These are phyloP conservation scores for Apodemia mormo DNA, from an alignment of 2,888 invertebrate genomes.

Conservation along the genomic window DNA sequence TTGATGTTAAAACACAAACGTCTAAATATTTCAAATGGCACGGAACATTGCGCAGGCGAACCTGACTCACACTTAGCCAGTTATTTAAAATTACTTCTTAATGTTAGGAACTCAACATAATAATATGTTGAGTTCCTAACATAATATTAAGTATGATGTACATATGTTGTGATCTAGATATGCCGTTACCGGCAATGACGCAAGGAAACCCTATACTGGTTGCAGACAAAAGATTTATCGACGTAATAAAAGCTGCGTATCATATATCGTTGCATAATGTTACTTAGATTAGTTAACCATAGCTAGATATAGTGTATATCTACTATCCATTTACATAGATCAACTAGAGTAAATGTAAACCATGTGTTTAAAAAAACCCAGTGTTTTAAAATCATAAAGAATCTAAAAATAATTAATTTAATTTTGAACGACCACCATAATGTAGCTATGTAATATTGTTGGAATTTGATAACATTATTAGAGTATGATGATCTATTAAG, in stretches of 20 bases:
- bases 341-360: too few species aligned
- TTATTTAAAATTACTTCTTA: not conserved
- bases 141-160: not conserved
- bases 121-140: not conserved
- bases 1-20: too few species aligned
- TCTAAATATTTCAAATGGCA: not conserved
- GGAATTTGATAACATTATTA: too few species aligned
- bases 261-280: slow-evolving; percentile 21
- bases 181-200: slow-evolving; percentile 31
- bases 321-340: not conserved
- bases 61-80: not conserved
- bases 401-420: too few species aligned
- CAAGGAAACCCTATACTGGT: slow-evolving; percentile 40
- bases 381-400: too few species aligned
- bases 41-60: not conserved
- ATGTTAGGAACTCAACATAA: too few species aligned
- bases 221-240: slow-evolving; percentile 37
- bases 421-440: too few species aligned
- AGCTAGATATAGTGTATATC: not conserved
- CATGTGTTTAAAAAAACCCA: too few species aligned
- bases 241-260: slow-evolving; percentile 21
- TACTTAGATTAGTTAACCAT: slow-evolving; percentile 2
- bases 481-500: too few species aligned
- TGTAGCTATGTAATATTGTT: too few species aligned
- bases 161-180: slow-evolving; percentile 20